Evolutionary conservation across 2,797 vertebrate genomes (phyloP).

Genomic region (Podargus strigoides): DNA sequence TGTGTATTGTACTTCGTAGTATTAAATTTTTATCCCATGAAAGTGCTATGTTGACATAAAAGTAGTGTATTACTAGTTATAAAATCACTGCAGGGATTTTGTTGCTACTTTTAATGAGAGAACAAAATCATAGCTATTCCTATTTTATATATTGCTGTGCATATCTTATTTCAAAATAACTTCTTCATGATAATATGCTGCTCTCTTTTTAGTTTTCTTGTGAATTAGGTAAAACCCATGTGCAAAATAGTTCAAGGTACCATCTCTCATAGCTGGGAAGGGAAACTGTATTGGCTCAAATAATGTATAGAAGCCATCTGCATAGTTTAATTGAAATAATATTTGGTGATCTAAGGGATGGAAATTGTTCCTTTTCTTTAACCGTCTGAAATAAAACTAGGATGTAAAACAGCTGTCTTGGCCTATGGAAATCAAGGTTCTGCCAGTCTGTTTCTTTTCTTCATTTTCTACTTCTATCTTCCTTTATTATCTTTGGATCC

Average conservation of each 20-base stretch:
- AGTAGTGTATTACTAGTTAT: neutral
- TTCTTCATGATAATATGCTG: neutral
- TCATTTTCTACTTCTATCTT: slow-evolving; percentile 74
- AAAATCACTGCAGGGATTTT: slow-evolving; percentile 28
- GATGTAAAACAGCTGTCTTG: slow-evolving; percentile 76
- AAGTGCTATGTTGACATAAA: neutral
- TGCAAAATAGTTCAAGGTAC: slow-evolving; percentile 7
- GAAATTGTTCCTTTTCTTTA: slow-evolving; percentile 68
- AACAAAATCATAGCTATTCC: neutral
- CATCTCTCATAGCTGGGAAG: neutral
- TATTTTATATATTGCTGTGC: neutral
- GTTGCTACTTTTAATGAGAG: slow-evolving; percentile 20
- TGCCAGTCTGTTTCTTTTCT: slow-evolving; percentile 79
- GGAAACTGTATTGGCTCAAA: slow-evolving; percentile 24
- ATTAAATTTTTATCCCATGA: neutral
- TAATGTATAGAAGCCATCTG: slow-evolving; percentile 54
- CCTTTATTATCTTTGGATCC: slow-evolving; percentile 82
- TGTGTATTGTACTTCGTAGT: neutral
- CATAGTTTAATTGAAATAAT: slow-evolving; percentile 70
- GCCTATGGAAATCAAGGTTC: slow-evolving; percentile 67
- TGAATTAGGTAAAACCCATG: slow-evolving; percentile 1
- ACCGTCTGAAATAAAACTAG: slow-evolving; percentile 67
- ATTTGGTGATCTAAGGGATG: slow-evolving; percentile 70
- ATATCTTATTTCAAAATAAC: neutral
- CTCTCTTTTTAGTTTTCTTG: slow-evolving; percentile 8